Evolutionary conservation across 2,888 invertebrate species (phyloP).

Genomic region (Pyralis farinalis): DNA sequence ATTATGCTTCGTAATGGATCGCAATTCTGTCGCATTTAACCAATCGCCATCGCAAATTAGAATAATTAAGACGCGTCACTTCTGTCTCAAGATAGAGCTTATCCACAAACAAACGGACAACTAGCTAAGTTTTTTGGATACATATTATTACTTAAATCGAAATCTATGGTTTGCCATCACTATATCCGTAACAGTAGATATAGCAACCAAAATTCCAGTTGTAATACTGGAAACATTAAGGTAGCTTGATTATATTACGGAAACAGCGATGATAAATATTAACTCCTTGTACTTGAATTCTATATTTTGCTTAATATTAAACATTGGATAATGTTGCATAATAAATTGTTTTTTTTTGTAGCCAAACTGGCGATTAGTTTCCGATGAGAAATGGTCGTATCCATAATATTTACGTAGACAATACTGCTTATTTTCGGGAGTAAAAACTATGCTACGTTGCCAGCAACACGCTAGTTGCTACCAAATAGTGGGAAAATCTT

Average conservation of each 20-base stretch:
- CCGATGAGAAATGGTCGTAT: conserved; percentile 30
- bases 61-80: conserved; percentile 23
- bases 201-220: conserved; percentile 32
- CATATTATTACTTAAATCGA: conserved; percentile 67
- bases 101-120: conserved; percentile 61
- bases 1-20: no score
- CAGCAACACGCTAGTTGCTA: conserved; percentile 13
- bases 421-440: conserved; percentile 14
- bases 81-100: conserved; percentile 38
- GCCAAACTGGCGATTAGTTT: conserved; percentile 19
- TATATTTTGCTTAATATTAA: conserved; percentile 63
- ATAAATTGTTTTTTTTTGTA: conserved; percentile 24
- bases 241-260: no score
- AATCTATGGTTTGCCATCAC: conserved; percentile 30
- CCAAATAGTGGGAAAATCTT: conserved; percentile 18
- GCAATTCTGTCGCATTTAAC: no score
- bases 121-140: conserved; percentile 67
- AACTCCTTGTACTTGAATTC: conserved; percentile 53
- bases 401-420: conserved; percentile 19
- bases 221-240: conserved; percentile 31
- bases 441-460: conserved; percentile 16
- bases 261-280: conserved; percentile 20
- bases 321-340: conserved; percentile 62
- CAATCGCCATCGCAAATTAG: not conserved
- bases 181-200: conserved; percentile 20